Evolutionary conservation across 2,888 invertebrate species (phyloP).

Genomic region (Julus scanicus): DNA sequence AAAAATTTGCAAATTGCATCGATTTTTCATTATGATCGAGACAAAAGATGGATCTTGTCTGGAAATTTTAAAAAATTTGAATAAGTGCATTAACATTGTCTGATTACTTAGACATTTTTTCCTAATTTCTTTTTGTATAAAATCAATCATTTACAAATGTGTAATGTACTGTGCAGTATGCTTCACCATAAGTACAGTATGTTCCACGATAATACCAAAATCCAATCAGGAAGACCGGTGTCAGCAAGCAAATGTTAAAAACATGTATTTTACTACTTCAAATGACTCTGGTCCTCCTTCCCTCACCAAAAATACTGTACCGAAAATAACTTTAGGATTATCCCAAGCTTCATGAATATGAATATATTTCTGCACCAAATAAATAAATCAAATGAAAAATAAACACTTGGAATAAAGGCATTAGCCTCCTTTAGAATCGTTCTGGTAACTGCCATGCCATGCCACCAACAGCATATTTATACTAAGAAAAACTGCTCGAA

Average conservation of each 20-base stretch:
- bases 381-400: not conserved
- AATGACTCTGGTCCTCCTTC: not conserved
- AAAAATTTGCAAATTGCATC: no score
- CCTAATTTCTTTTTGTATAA: no score
- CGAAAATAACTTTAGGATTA: not conserved
- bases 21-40: no score
- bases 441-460: not conserved
- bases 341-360: not conserved
- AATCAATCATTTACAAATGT: no score
- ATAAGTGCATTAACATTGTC: no score
- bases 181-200: no score
- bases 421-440: not conserved
- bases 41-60: no score
- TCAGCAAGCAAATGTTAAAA: not conserved
- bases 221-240: no score
- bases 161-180: no score
- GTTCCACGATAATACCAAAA: no score
- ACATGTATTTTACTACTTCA: not conserved
- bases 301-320: not conserved
- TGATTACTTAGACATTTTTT: no score
- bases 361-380: not conserved
- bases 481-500: not conserved
- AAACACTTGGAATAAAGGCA: slow-evolving; percentile 7
- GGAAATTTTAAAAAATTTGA: no score
- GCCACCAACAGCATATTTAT: not conserved